These are phyloP conservation scores for Melanotaenia boesemani DNA, from an alignment of 2,797 vertebrate genomes.

Conservation along the genomic window DNA sequence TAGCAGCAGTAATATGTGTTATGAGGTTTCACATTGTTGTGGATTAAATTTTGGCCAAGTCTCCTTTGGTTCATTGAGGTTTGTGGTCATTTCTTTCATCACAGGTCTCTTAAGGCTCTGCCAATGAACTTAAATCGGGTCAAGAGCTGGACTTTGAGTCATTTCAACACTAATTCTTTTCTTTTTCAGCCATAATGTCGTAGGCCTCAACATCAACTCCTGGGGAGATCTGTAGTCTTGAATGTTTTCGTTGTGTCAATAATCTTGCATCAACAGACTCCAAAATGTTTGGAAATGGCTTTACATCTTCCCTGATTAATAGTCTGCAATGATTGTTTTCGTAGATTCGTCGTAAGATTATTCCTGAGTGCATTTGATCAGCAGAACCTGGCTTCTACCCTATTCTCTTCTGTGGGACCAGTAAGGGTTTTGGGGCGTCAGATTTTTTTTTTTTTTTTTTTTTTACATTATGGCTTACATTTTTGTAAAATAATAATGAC, in stretches of 20 bases:
- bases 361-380: too few species aligned
- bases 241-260: neutral
- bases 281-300: neutral
- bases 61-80: neutral
- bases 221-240: neutral
- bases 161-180: neutral
- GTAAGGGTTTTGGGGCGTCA: too few species aligned
- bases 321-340: neutral
- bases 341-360: neutral
- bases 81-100: neutral
- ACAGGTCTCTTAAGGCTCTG: neutral
- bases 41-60: neutral
- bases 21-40: neutral
- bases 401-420: too few species aligned
- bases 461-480: neutral
- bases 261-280: neutral
- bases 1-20: neutral
- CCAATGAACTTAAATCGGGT: neutral
- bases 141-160: neutral
- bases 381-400: neutral
- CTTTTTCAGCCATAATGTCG: neutral
- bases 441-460: neutral
- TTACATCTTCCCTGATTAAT: neutral
- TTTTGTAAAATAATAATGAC: neutral
- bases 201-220: neutral